Evolutionary conservation across 2,113 vertebrate species (phyloP).

Genomic region (Syngnathus scovelli): DNA sequence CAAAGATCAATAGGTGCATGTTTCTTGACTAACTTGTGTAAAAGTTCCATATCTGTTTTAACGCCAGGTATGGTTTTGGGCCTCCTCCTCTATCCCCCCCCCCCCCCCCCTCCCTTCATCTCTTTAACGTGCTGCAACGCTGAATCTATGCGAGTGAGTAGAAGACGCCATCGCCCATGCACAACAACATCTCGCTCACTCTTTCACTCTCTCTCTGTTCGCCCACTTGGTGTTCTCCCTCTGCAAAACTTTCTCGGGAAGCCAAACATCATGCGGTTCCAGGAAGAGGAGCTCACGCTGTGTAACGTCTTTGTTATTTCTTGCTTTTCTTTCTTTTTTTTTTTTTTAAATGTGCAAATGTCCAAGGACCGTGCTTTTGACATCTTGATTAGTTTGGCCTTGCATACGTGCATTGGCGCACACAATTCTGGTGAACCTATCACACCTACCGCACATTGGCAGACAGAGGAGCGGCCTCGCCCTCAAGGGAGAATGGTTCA

Average conservation of each 20-base stretch:
- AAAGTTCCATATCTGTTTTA: constrained; percentile 9
- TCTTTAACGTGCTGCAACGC: neutral
- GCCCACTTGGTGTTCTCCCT: constrained; percentile 10
- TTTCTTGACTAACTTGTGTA: neutral
- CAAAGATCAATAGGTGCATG: no score
- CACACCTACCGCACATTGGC: constrained; percentile 30
- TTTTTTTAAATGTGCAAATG: constrained; percentile 15
- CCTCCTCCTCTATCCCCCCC: constrained; percentile 10
- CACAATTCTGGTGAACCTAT: constrained; percentile 35
- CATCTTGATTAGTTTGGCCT: neutral
- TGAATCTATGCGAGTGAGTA: constrained; percentile 48
- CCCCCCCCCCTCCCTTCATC: constrained; percentile 8
- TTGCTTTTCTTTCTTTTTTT: no score
- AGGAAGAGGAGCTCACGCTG: constrained; percentile 44
- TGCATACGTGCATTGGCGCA: constrained; percentile 14
- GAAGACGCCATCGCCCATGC: constrained; percentile 17
- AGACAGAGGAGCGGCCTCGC: constrained; percentile 50
- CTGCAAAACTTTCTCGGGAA: constrained; percentile 33
- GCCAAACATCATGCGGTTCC: constrained; percentile 59
- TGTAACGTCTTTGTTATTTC: constrained; percentile 21
- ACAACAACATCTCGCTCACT: constrained; percentile 27
- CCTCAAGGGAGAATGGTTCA: constrained; percentile 56
- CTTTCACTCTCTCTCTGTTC: constrained; percentile 14
- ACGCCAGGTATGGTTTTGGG: constrained; percentile 17
- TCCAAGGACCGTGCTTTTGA: neutral